Conservation (phyloP, 2,888 invertebrate species). For the Scrobipalpa costella region DNA sequence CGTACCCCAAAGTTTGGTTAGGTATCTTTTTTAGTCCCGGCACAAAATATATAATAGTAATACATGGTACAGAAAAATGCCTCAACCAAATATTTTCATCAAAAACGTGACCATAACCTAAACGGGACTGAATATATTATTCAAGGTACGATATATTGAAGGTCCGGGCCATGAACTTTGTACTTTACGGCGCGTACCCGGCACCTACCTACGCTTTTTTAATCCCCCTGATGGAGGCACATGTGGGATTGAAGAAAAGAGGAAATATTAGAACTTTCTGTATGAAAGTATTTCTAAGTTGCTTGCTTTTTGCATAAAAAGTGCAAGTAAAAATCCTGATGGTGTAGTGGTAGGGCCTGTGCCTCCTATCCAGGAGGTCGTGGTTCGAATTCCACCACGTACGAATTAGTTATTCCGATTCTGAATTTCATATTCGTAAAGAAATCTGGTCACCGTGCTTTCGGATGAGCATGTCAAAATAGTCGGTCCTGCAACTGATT, state of each 20-base stretch:
- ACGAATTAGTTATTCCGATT: no score
- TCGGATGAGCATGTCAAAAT: no score
- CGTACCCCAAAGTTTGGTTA: no score
- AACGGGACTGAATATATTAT: slow-evolving; percentile 26
- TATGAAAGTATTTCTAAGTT: background rate
- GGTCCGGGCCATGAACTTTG: slow-evolving; percentile 34
- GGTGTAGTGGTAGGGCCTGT: background rate
- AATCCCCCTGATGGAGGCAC: slow-evolving; percentile 23
- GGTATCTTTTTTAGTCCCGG: no score
- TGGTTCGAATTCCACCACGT: no score
- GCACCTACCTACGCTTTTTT: slow-evolving; percentile 18
- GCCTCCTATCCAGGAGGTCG: background rate
- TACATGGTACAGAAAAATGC: no score
- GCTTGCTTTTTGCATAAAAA: background rate
- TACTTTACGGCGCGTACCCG: slow-evolving; percentile 30
- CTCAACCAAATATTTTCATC: background rate
- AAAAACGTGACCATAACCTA: slow-evolving; percentile 1
- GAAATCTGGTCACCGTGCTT: no score
- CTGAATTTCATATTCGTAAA: no score
- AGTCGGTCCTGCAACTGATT: no score
- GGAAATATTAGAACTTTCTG: background rate
- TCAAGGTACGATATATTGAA: slow-evolving; percentile 28
- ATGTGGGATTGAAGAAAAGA: background rate
- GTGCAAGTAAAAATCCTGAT: background rate
- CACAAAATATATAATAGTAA: no score